Evolutionary conservation across 2,888 invertebrate genomes (phyloP), one percentile per base, ranked within the genome.

Genomic region (Drosophila phalerata): DNA sequence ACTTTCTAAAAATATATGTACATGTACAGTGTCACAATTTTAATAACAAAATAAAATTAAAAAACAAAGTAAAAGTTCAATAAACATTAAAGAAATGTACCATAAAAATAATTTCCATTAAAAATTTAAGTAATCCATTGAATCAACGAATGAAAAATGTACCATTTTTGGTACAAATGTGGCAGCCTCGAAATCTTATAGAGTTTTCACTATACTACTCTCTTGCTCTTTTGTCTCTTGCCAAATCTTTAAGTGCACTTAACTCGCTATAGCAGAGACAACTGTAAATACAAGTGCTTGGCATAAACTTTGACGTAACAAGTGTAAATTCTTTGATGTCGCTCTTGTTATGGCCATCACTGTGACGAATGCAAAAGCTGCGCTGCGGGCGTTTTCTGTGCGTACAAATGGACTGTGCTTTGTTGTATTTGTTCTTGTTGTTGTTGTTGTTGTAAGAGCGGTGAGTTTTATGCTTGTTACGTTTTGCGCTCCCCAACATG

Each of bases 401-500:
- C 30, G 28, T 30, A 43, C 55, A 22, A 43, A 17, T 48, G 48
- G 11, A 43, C 17, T 48, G 30, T 15, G n/a, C 22, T 22, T 22
- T 22, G 22, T 22, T 52, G 15, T 38, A 17, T 38, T 38, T 13
- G 61, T 34, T 45, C 19, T 30, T 56, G n/a, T 22, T 58, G 43
- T 28, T 56, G n/a, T 22, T 73, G 45, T 28, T 62, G 67, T 48
- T 60, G 58, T 56, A 17, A 64, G 73, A 56, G 56, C 45, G 52
- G 53, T 55, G 63, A 66, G 60, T 65, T 67, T 68, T 42, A 78
- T 73, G 78, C 58, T 65, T 73, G 64, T 73, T 76, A 67, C 60
- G 56, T 66, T 74, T 61, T 66, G 48, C 45, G 22, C 72, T 53
- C 40, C 56, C 48, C 52, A 64, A 64, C 48, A 48, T 49, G 47